A percentile compares a stretch with the other conserved stretches of the same genome.
Conservation (phyloP, 1,140 invertebrate species). For the Drosophila kurseongensis region DNA sequence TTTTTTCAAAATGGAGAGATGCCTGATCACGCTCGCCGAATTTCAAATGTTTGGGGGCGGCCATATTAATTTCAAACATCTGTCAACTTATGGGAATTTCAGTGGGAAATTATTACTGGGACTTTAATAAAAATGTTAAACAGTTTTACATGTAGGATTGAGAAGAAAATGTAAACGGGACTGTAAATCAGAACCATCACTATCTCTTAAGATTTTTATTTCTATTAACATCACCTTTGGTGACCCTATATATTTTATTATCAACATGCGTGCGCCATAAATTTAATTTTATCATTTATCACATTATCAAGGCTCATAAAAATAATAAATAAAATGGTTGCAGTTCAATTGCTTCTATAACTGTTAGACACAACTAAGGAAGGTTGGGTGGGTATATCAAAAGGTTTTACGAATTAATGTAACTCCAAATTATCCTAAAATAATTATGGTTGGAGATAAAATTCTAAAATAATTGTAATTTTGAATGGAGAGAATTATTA, state of each 20-base stretch:
- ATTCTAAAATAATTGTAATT: no score
- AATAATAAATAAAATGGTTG: no score
- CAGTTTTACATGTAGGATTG: no score
- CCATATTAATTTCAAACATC: constrained; percentile 67
- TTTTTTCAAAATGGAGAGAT: constrained; percentile 23
- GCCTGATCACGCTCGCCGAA: constrained; percentile 10
- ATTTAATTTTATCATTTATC: neutral
- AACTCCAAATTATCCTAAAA: no score
- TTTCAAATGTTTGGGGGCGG: constrained; percentile 22
- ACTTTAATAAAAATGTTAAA: neutral
- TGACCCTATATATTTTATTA: neutral
- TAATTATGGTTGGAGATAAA: no score
- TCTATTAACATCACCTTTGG: neutral
- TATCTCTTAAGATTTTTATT: neutral
- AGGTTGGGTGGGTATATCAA: no score
- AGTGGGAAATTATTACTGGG: constrained; percentile 1
- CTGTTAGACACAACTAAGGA: no score
- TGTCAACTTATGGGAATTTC: constrained; percentile 47
- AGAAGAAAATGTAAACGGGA: neutral
- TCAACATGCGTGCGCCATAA: neutral
- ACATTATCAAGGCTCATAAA: no score
- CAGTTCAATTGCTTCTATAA: no score
- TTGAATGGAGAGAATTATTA: no score
- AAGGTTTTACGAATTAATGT: no score
- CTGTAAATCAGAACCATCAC: neutral